Base-by-base conservation (phyloP, 2,888 invertebrate species). In the Julus scanicus region DNA sequence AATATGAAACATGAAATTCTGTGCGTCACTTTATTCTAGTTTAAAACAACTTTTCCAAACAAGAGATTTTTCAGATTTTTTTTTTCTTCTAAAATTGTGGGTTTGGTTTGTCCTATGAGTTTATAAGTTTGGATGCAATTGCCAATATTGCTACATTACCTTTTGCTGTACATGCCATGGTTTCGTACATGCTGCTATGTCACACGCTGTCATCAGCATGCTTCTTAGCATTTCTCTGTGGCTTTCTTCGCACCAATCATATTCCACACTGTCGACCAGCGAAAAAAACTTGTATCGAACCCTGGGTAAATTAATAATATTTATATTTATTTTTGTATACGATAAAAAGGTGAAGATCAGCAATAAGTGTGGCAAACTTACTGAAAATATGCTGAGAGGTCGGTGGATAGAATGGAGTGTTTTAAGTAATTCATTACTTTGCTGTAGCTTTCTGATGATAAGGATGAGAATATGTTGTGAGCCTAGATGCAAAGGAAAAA, bases 181-280 rank as follows among this genome's bases (percentile, higher is more conserved):
- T 91, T 94, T 94, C 89, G 94, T 94, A 90, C 94, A 93, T 85
- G 94, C 94, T 87, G 94, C 94, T 87, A 94, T 91, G 91, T 94
- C 94, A 85, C 94, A 93, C 1, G 93, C 93, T 1, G 94, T 94
- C 94, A 94, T 94, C 90, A 93, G 90, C 91, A 94, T 92, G 88
- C 92, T 93, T 29, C 93, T 91, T 71, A 93, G 91, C 44, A 93
- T 91, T 89, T 93, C 93, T 57, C 92, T 91, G 86, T 93, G 92
- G 17, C 92, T 92, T 40, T 92, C 92, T 85, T 91, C 91, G 15
- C 84, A 92, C 92, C 93, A 93, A 89, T 92, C 92, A 89, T 91
- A 92, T 86, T 91, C 91, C 2, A 92, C 92, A 2, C 91, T 91
- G 53, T 93, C 92, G 40, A 93, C 92, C 90, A 93, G 91, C 5